phyloP scores from a whole-genome alignment of 2,888 invertebrate genomes.

The Chrysolina haemoptera region DNA sequence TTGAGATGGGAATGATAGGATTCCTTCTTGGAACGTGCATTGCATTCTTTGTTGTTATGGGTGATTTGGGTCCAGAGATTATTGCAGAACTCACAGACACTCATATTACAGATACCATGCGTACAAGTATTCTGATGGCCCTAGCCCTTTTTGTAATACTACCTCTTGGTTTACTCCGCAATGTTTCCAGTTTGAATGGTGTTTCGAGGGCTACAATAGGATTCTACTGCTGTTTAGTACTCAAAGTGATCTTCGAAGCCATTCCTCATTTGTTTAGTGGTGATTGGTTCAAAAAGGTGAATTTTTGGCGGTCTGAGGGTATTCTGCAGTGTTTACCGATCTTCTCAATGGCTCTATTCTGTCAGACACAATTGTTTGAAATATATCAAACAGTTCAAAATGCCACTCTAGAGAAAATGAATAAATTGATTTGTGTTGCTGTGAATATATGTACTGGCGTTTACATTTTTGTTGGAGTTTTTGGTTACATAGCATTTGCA shows the following conservation, averaged over 20 bases:
- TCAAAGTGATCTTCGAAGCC: slow-evolving; percentile 86
- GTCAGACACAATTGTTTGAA: slow-evolving; percentile 96
- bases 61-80: slow-evolving; percentile 95
- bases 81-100: slow-evolving; percentile 78
- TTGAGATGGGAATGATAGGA: slow-evolving; percentile 94
- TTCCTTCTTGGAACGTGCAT: slow-evolving; percentile 95
- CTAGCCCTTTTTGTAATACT: slow-evolving; percentile 87
- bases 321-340: slow-evolving; percentile 94
- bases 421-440: slow-evolving; percentile 88
- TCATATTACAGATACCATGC: slow-evolving; percentile 64
- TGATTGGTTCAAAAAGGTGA: slow-evolving; percentile 82
- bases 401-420: slow-evolving; percentile 90
- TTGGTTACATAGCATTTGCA: slow-evolving; percentile 90
- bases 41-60: slow-evolving; percentile 98
- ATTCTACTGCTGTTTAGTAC: slow-evolving; percentile 91
- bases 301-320: slow-evolving; percentile 88
- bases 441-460: slow-evolving; percentile 93
- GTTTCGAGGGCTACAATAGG: slow-evolving; percentile 92
- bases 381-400: slow-evolving; percentile 93
- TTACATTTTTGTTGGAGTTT: slow-evolving; percentile 92
- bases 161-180: slow-evolving; percentile 89
- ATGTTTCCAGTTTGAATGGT: slow-evolving; percentile 90
- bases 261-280: slow-evolving; percentile 80
- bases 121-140: slow-evolving; percentile 79
- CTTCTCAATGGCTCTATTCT: slow-evolving; percentile 96